A percentile compares a stretch with the other conserved stretches of the same genome.
Conservation (phyloP, 2,797 vertebrate genomes). For the Lerista edwardsae region DNA sequence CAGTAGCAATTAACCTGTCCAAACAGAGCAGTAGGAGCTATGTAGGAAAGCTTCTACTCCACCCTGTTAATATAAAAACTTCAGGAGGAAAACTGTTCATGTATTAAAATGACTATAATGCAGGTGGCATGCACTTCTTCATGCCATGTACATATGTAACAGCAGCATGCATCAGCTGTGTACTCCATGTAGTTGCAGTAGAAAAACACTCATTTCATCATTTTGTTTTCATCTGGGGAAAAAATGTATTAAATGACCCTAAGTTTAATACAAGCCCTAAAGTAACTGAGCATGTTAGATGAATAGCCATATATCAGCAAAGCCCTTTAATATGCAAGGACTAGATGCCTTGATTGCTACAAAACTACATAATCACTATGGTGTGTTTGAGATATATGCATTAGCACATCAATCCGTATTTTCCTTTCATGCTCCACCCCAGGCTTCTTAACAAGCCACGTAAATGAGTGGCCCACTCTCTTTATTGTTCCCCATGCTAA, state of each 20-base stretch:
- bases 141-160: neutral
- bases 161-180: neutral
- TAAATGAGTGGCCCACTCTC: constrained; percentile 67
- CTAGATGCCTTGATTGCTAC: constrained; percentile 54
- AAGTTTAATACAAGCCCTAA: constrained; percentile 26
- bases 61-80: neutral
- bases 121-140: neutral
- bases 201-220: neutral
- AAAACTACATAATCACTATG: constrained; percentile 49
- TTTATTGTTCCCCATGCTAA: constrained; percentile 63
- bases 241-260: neutral
- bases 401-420: constrained; percentile 69
- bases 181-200: neutral
- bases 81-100: neutral
- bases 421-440: constrained; percentile 63
- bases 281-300: constrained; percentile 33
- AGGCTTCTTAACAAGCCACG: constrained; percentile 63
- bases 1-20: neutral
- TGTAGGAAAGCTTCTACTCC: neutral
- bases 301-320: constrained; percentile 56
- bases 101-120: neutral
- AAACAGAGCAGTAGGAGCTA: neutral
- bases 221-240: neutral
- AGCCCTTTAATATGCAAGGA: constrained; percentile 52
- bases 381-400: constrained; percentile 52